Conservation (phyloP, 2,888 invertebrate species). For the Autographa pulchrina region DNA sequence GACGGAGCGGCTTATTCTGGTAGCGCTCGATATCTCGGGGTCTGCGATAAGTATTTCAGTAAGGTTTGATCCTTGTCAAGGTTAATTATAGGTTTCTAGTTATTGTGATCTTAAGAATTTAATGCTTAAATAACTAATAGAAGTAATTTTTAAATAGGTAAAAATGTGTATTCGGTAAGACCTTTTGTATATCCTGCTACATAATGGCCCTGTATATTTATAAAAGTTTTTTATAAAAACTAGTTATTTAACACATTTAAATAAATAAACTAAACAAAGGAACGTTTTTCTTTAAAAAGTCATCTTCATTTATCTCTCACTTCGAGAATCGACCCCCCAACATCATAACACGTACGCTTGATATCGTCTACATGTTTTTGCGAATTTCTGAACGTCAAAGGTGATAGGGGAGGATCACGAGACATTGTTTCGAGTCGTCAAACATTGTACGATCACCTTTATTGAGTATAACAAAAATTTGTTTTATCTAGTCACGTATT, state of each 20-base stretch:
- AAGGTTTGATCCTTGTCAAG: too few relatives aligned
- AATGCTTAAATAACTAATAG: too few relatives aligned
- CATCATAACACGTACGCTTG: conserved; percentile 79
- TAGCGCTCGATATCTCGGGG: conserved; percentile 60
- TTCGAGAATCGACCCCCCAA: conserved; percentile 68
- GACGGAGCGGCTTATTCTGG: conserved; percentile 66
- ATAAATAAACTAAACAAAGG: too few relatives aligned
- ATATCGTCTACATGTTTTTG: conserved; percentile 77
- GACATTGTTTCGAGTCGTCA: conserved; percentile 76
- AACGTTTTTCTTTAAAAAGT: too few relatives aligned
- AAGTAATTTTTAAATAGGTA: too few relatives aligned
- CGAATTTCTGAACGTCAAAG: conserved; percentile 77
- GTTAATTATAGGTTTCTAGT: too few relatives aligned
- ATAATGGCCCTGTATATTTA: too few relatives aligned
- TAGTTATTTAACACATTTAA: too few relatives aligned
- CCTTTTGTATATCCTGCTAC: too few relatives aligned
- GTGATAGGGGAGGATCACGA: conserved; percentile 78
- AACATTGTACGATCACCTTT: conserved; percentile 61
- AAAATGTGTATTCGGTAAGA: too few relatives aligned
- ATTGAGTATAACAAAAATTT: conserved; percentile 52
- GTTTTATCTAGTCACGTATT: conserved; percentile 53
- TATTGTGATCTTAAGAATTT: too few relatives aligned
- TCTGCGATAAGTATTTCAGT: conserved; percentile 22
- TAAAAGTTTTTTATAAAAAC: too few relatives aligned
- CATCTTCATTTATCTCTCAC: conserved; percentile 7